Percentiles rank a stretch among this genome's conserved stretches.
Evolutionary conservation across 2,888 invertebrate species (phyloP).

Genomic region (Tineola bisselliella): DNA sequence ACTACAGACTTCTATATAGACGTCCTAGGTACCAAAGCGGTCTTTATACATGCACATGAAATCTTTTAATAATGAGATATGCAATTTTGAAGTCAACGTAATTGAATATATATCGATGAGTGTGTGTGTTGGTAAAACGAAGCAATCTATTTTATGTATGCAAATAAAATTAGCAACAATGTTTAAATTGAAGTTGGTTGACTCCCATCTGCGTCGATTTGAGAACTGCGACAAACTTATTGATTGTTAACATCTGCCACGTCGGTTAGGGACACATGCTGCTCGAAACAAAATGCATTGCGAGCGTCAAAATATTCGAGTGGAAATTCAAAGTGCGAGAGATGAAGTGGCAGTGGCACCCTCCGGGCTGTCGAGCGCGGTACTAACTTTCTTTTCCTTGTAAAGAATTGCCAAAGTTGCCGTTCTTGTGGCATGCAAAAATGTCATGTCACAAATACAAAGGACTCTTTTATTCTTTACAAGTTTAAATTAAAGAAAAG

Average conservation of each 20-base stretch:
- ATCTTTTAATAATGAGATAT: not conserved
- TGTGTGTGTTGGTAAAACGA: too few species aligned
- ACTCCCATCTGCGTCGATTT: slow-evolving; percentile 46
- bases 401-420: slow-evolving; percentile 34
- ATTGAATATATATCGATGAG: too few species aligned
- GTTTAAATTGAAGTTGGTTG: slow-evolving; percentile 14
- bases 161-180: not conserved
- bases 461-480: not conserved
- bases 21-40: not conserved
- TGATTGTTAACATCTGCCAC: slow-evolving; percentile 36
- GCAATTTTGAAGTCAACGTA: not conserved
- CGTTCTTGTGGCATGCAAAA: slow-evolving; percentile 20
- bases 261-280: slow-evolving; percentile 20
- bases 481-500: not conserved
- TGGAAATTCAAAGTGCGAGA: slow-evolving; percentile 25
- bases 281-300: slow-evolving; percentile 21
- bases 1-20: slow-evolving; percentile 28
- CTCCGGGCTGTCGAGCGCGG: slow-evolving; percentile 21
- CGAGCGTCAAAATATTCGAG: slow-evolving; percentile 33
- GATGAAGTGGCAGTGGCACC: slow-evolving; percentile 28
- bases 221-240: slow-evolving; percentile 29
- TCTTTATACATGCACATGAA: not conserved
- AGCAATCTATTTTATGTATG: not conserved
- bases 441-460: slow-evolving; percentile 3
- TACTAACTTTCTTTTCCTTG: slow-evolving; percentile 23